Evolutionary conservation across 2,113 vertebrate genomes (phyloP).

Genomic region (Pseudopodoces humilis): DNA sequence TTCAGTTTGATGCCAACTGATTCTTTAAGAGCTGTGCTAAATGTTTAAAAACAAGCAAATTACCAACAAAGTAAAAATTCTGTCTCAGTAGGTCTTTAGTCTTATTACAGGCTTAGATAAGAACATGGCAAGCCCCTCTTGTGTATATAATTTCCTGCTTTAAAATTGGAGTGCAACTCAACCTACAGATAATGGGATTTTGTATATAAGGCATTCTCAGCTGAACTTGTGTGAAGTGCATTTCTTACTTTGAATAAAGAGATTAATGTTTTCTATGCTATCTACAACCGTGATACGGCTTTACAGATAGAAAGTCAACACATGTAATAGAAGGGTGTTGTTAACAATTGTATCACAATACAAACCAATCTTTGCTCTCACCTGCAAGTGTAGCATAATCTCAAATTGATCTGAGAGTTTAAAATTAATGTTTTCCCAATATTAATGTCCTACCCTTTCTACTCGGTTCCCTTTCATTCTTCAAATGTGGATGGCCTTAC

Average conservation of each 20-base stretch:
- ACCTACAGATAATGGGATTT: background rate
- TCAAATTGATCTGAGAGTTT: conserved; percentile 31
- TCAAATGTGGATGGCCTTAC: conserved; percentile 46
- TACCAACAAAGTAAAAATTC: background rate
- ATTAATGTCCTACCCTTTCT: conserved; percentile 3
- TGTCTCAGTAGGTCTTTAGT: background rate
- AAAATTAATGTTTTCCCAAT: conserved; percentile 23
- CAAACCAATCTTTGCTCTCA: conserved; percentile 5
- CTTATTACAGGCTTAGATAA: background rate
- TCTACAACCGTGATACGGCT: background rate
- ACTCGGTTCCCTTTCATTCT: conserved; percentile 5
- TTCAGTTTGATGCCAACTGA: background rate
- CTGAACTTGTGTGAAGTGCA: background rate
- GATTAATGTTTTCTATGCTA: conserved; percentile 8
- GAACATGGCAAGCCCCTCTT: background rate
- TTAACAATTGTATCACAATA: background rate
- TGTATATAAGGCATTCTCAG: conserved; percentile 14
- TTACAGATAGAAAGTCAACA: background rate
- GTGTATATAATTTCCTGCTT: background rate
- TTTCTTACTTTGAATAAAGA: background rate
- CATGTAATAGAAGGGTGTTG: background rate
- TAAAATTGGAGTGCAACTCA: conserved; percentile 8
- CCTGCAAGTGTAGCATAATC: background rate
- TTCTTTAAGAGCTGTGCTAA: background rate
- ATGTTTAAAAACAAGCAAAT: background rate